A percentile compares a stretch with the other conserved stretches of the same genome.
phyloP scores from a whole-genome alignment of 2,797 vertebrate genomes.

The Scarus forsteni region DNA sequence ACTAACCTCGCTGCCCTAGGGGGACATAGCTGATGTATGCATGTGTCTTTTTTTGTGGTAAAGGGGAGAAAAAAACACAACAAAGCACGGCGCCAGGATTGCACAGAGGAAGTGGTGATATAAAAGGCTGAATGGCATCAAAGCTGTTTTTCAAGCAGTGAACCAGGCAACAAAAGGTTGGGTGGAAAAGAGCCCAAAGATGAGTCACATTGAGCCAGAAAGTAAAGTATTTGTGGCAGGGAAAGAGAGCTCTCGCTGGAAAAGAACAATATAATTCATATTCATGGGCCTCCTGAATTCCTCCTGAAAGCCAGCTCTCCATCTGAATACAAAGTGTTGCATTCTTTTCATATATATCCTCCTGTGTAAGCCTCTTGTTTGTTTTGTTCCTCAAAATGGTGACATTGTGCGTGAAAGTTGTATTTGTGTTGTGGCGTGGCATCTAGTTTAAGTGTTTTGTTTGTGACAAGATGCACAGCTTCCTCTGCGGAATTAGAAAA shows the following conservation, averaged over 20 bases:
- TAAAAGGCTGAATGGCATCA: slow-evolving; percentile 88
- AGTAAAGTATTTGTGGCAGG: slow-evolving; percentile 52
- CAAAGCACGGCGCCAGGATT: slow-evolving; percentile 79
- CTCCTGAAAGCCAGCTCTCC: slow-evolving; percentile 28
- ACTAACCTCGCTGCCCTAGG: slow-evolving; percentile 51
- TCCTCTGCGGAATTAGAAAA: not conserved
- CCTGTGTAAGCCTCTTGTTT: slow-evolving; percentile 31
- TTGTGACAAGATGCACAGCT: slow-evolving; percentile 24
- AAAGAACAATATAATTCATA: slow-evolving; percentile 34
- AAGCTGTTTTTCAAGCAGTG: slow-evolving; percentile 78
- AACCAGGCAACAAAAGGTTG: slow-evolving; percentile 78
- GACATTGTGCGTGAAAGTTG: slow-evolving; percentile 17
- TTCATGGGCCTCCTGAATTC: slow-evolving; percentile 31
- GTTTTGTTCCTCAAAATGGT: slow-evolving; percentile 43
- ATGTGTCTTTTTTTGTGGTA: slow-evolving; percentile 45
- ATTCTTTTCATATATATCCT: slow-evolving; percentile 45
- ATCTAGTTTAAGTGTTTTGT: slow-evolving; percentile 11
- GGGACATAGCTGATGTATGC: slow-evolving; percentile 37
- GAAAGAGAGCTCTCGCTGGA: slow-evolving; percentile 38
- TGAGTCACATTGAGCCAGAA: slow-evolving; percentile 79
- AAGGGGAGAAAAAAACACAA: slow-evolving; percentile 75
- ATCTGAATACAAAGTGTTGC: slow-evolving; percentile 33
- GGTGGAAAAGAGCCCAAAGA: slow-evolving; percentile 70
- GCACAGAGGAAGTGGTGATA: slow-evolving; percentile 84
- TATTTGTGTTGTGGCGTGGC: slow-evolving; percentile 14